Evolutionary conservation across 2,888 invertebrate species (phyloP), one percentile per base, ranked within the genome.

Genomic region (Patella ulyssiponensis): DNA sequence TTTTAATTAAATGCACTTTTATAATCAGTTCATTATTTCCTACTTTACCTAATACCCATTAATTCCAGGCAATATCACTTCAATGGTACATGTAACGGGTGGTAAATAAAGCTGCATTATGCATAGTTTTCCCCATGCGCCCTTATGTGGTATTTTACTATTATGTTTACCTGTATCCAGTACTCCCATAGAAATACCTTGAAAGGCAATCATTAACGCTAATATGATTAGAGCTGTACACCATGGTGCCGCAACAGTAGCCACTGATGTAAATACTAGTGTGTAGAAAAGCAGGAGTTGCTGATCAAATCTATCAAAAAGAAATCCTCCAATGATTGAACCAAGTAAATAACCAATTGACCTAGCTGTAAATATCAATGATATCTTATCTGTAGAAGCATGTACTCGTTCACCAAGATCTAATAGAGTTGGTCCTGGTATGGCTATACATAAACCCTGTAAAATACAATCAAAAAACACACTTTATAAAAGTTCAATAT

Each of bases 301-400:
- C 80, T 92, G 91, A 79, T 90, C 89, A 79, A 91, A 85, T 78
- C 85, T 82, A 81, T 90, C 90, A 84, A 90, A 90, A 44, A 91
- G 81, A 51, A 90, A 81, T 44, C 91, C 91, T 4, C 91, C 92
- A 11, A 91, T 79, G 33, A 92, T 84, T 0, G 92, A 91, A 27
- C 92, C 92, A 14, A 91, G 79, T 5, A 92, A 85, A 81, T 92
- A 92, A 3, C 92, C 92, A 11, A 89, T 79, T 3, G 92, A 91
- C 54, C 92, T 85, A 9, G 91, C 90, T 2, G 90, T 88, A 83
- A 92, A 92, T 44, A 92, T 89, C 77, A 88, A 88, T 44, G 90
- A 87, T 77, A 92, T 91, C 56, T 88, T 84, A 17, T 88, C 83
- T 4, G 88, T 86, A 75, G 88, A 86, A 11, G 89, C 84, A 76